Evolutionary conservation across 2,888 invertebrate genomes (phyloP).

Genomic region (Microctonus brassicae): DNA sequence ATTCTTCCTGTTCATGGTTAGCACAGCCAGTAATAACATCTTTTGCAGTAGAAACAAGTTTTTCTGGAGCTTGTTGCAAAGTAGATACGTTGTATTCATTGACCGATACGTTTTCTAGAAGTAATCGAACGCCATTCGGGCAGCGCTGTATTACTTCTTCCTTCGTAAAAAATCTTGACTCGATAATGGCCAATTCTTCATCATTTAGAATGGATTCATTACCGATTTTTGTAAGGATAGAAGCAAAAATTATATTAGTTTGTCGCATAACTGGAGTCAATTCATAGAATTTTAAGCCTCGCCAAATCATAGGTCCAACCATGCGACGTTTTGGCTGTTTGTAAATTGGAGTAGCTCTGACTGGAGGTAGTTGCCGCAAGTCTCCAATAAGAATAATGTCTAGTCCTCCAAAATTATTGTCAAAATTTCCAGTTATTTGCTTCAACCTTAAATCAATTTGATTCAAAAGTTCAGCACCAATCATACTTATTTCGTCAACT

Average conservation of each 20-base stretch:
- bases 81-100: slow-evolving; percentile 54
- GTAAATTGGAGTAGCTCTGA: neutral
- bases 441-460: slow-evolving; percentile 51
- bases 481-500: slow-evolving; percentile 63
- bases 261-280: slow-evolving; percentile 59
- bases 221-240: slow-evolving; percentile 54
- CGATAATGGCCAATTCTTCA: slow-evolving; percentile 60
- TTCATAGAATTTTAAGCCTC: slow-evolving; percentile 55
- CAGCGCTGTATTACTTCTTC: slow-evolving; percentile 49
- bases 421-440: slow-evolving; percentile 42
- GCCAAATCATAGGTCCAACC: slow-evolving; percentile 56
- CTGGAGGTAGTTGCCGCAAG: neutral
- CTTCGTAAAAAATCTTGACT: slow-evolving; percentile 51
- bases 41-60: slow-evolving; percentile 45
- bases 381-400: neutral
- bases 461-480: slow-evolving; percentile 55
- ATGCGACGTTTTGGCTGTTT: slow-evolving; percentile 47
- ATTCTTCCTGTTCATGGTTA: slow-evolving; percentile 43
- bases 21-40: slow-evolving; percentile 41
- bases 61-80: slow-evolving; percentile 35
- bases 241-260: slow-evolving; percentile 56
- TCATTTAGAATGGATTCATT: slow-evolving; percentile 59
- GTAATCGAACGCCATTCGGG: slow-evolving; percentile 50
- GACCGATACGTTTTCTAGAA: slow-evolving; percentile 25
- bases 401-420: slow-evolving; percentile 59